A percentile compares a stretch with the other conserved stretches of the same genome.
phyloP scores from a whole-genome alignment of 2,113 vertebrate species.

The Glareola pratincola region DNA sequence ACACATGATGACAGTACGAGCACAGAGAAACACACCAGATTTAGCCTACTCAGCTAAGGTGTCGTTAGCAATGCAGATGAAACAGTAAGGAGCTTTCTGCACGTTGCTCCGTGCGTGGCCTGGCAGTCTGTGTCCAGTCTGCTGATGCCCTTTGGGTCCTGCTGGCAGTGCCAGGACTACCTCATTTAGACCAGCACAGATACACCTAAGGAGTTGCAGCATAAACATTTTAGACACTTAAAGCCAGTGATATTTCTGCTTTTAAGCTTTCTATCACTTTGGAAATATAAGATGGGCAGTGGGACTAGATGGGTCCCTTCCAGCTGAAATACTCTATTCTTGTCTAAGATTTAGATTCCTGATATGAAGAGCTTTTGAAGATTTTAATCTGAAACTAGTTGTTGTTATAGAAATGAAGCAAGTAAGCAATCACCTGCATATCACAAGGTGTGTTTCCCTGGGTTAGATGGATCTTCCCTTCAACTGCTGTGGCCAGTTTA shows the following conservation, averaged over 20 bases:
- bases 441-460: not conserved
- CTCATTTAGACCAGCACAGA: not conserved
- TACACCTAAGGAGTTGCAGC: not conserved
- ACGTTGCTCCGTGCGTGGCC: not conserved
- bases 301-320: not conserved
- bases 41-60: not conserved
- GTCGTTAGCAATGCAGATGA: not conserved
- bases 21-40: not conserved
- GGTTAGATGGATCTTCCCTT: not conserved
- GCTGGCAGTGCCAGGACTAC: not conserved
- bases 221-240: not conserved
- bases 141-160: accelerated
- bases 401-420: not conserved
- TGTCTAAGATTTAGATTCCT: not conserved
- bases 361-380: not conserved
- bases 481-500: not conserved
- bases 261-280: not conserved
- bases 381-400: not conserved
- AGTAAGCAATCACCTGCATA: not conserved
- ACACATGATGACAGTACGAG: not conserved
- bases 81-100: not conserved
- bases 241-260: not conserved
- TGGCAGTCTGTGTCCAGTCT: not conserved
- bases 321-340: not conserved
- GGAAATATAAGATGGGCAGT: not conserved